Evolutionary conservation across 2,113 vertebrate genomes (phyloP).

Genomic region (Dicerorhinus sumatrensis): DNA sequence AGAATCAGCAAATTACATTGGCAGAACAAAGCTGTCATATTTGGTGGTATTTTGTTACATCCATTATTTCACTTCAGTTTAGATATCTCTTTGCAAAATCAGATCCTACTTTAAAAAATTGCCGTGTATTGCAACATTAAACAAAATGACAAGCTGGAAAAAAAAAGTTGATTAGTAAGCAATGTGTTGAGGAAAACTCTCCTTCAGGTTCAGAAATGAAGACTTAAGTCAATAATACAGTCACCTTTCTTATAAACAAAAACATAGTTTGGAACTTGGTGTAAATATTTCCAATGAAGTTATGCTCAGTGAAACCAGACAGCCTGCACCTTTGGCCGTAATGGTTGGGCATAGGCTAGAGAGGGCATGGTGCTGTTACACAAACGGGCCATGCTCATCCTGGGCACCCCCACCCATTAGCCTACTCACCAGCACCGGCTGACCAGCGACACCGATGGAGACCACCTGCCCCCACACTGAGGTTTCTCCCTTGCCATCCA

Average conservation of each 20-base stretch:
- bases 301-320: not conserved
- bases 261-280: conserved; percentile 40
- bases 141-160: conserved; percentile 86
- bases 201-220: conserved; percentile 77
- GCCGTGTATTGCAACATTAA: conserved; percentile 88
- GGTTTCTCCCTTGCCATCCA: not conserved
- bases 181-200: conserved; percentile 79
- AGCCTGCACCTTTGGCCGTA: accelerated
- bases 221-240: conserved; percentile 69
- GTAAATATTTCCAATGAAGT: conserved; percentile 67
- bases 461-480: too few species aligned
- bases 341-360: accelerated
- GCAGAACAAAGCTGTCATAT: conserved; percentile 88
- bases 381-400: accelerated
- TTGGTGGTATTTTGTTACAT: conserved; percentile 87
- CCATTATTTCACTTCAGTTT: conserved; percentile 88
- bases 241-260: conserved; percentile 59
- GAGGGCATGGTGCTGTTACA: accelerated
- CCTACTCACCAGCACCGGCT: accelerated
- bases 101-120: conserved; percentile 86
- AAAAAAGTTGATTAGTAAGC: conserved; percentile 85
- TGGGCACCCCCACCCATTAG: accelerated
- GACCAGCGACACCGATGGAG: accelerated
- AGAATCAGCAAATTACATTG: conserved; percentile 86
- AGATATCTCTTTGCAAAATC: conserved; percentile 88